Conservation (phyloP, 2,888 invertebrate species). For the Tipula helvola region DNA sequence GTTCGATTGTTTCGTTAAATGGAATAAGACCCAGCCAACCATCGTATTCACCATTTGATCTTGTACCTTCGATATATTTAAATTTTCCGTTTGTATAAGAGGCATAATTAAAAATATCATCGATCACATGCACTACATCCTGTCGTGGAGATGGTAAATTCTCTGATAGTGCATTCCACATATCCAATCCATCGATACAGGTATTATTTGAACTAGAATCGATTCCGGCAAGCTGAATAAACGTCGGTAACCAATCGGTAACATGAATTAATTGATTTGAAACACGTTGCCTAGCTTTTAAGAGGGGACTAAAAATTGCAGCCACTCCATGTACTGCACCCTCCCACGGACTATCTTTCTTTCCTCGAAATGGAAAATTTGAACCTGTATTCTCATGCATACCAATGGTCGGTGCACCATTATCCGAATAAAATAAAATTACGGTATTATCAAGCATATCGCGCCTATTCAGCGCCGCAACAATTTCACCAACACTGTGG, state of each 20-base stretch:
- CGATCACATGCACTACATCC: conserved; percentile 58
- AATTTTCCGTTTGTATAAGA: conserved; percentile 23
- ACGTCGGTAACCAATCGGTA: conserved; percentile 73
- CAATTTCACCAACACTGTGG: conserved; percentile 66
- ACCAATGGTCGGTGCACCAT: conserved; percentile 70
- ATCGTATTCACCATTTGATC: conserved; percentile 21
- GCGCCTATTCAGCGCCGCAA: conserved; percentile 50
- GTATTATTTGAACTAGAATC: conserved; percentile 23
- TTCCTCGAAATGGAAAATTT: conserved; percentile 69
- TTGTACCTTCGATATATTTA: conserved; percentile 31
- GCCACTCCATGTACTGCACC: conserved; percentile 69
- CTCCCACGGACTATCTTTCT: conserved; percentile 74
- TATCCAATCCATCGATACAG: conserved; percentile 50
- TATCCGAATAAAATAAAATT: conserved; percentile 77
- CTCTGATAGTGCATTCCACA: conserved; percentile 50
- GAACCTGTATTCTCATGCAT: conserved; percentile 58
- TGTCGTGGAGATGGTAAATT: conserved; percentile 37
- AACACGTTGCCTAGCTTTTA: conserved; percentile 41
- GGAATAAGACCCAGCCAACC: conserved; percentile 22
- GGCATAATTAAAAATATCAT: conserved; percentile 39
- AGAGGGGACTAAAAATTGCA: conserved; percentile 57
- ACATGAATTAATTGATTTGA: conserved; percentile 59
- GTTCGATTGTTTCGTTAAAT: conserved; percentile 23
- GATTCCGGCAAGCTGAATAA: conserved; percentile 33
- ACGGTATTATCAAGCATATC: conserved; percentile 69